phyloP scores from a whole-genome alignment of 1,140 invertebrate genomes.

The Megathymus violae region DNA sequence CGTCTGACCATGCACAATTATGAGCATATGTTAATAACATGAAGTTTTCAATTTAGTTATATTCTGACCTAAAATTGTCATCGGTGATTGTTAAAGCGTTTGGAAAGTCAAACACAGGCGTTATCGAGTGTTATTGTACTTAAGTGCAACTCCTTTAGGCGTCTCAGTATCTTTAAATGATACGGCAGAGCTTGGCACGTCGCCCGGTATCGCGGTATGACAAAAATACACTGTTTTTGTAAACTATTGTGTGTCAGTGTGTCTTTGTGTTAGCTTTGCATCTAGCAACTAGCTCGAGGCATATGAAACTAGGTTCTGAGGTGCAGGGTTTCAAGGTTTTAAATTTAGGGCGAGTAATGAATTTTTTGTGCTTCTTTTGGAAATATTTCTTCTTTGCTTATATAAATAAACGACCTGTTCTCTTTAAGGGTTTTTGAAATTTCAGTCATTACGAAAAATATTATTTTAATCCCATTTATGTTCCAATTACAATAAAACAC shows the following conservation, averaged over 20 bases:
- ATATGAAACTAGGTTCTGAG: constrained; percentile 3
- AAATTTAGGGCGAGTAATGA: neutral
- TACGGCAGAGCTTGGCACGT: constrained; percentile 32
- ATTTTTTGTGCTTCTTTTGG: neutral
- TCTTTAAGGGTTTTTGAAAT: too few relatives aligned
- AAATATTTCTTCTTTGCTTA: neutral
- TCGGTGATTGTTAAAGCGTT: neutral
- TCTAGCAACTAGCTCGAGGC: neutral
- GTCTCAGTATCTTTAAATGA: constrained; percentile 34
- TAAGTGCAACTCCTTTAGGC: constrained; percentile 10
- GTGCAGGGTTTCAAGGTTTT: neutral
- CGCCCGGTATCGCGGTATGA: constrained; percentile 30
- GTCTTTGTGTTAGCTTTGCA: constrained; percentile 26
- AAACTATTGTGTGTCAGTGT: constrained; percentile 37
- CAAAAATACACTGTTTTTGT: constrained; percentile 34
- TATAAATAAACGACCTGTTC: too few relatives aligned
- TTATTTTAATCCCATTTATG: too few relatives aligned
- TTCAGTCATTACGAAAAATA: too few relatives aligned
- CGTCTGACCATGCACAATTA: too few relatives aligned
- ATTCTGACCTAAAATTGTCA: too few relatives aligned
- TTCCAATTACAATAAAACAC: too few relatives aligned
- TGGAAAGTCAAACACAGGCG: neutral
- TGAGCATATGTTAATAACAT: too few relatives aligned
- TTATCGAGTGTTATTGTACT: neutral
- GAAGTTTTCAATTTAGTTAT: too few relatives aligned